These are phyloP conservation scores for Myotis pilosus DNA, from an alignment of 2,797 vertebrate species.

Conservation along the genomic window DNA sequence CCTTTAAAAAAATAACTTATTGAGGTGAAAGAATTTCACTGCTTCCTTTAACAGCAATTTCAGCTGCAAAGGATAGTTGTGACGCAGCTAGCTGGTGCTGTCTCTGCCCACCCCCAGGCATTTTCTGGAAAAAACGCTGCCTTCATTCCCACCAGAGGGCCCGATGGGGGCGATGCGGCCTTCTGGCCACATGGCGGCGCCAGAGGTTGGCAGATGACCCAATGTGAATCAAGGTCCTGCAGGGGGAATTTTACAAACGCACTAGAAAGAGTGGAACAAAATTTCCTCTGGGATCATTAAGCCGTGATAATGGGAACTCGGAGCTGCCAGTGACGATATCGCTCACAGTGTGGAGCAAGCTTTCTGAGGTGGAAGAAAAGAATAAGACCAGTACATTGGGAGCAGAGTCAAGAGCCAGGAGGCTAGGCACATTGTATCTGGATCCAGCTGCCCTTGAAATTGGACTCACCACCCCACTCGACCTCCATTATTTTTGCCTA, in stretches of 20 bases:
- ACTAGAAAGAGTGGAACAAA: no score
- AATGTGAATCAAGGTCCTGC: not conserved
- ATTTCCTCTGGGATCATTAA: not conserved
- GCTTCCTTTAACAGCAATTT: not conserved
- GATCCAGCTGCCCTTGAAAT: not conserved
- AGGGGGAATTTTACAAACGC: not conserved
- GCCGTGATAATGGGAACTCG: not conserved
- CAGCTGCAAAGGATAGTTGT: not conserved
- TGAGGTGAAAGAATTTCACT: not conserved
- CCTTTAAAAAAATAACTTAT: not conserved
- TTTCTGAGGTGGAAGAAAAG: not conserved
- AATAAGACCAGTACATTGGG: not conserved
- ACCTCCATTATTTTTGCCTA: not conserved
- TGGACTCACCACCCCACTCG: not conserved
- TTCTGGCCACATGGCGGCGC: slow-evolving; percentile 37
- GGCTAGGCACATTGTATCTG: not conserved
- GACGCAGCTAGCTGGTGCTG: not conserved
- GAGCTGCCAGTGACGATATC: not conserved
- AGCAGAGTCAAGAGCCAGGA: not conserved
- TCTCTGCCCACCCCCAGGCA: not conserved
- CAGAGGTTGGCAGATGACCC: not conserved
- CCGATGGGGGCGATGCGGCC: not conserved
- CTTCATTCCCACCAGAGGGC: not conserved
- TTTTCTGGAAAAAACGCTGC: not conserved
- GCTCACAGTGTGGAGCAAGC: not conserved